Conservation (phyloP, 1,140 invertebrate species). For the Belonocnema kinseyi region DNA sequence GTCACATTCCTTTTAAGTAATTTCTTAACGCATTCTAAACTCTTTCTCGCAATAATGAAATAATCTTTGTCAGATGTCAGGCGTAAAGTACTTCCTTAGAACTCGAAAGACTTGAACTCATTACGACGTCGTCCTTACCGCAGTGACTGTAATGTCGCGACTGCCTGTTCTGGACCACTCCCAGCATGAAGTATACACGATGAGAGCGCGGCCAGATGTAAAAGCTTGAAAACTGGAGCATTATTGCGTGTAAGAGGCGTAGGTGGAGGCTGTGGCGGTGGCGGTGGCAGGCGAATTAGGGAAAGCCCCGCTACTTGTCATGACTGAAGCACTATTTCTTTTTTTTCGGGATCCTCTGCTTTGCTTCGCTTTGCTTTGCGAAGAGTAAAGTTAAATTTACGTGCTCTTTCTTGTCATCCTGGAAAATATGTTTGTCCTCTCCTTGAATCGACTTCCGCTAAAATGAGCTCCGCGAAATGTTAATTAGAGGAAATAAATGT, state of each 20-base stretch:
- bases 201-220: slow-evolving; percentile 22
- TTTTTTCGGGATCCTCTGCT: neutral
- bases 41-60: too few relatives aligned
- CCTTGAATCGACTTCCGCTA: slow-evolving; percentile 12
- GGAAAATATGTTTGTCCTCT: slow-evolving; percentile 14
- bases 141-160: neutral
- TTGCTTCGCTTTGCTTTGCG: neutral
- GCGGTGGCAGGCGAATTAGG: neutral
- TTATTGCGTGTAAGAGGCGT: slow-evolving; percentile 9
- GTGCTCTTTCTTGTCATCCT: slow-evolving; percentile 1
- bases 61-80: neutral
- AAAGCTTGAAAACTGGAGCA: slow-evolving; percentile 25
- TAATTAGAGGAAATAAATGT: slow-evolving; percentile 9
- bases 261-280: neutral
- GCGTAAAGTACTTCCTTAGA: slow-evolving; percentile 6
- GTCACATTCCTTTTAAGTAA: too few relatives aligned
- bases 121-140: slow-evolving; percentile 17
- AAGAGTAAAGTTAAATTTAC: slow-evolving; percentile 16
- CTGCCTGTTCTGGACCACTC: slow-evolving; percentile 25
- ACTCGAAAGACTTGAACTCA: slow-evolving; percentile 14
- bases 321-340: neutral
- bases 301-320: neutral
- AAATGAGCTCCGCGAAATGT: slow-evolving; percentile 2
- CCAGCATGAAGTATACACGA: slow-evolving; percentile 14
- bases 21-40: too few relatives aligned